A percentile compares a stretch with the other conserved stretches of the same genome.
phyloP scores from a whole-genome alignment of 2,797 vertebrate genomes.

The Rhynchonycteris naso region DNA sequence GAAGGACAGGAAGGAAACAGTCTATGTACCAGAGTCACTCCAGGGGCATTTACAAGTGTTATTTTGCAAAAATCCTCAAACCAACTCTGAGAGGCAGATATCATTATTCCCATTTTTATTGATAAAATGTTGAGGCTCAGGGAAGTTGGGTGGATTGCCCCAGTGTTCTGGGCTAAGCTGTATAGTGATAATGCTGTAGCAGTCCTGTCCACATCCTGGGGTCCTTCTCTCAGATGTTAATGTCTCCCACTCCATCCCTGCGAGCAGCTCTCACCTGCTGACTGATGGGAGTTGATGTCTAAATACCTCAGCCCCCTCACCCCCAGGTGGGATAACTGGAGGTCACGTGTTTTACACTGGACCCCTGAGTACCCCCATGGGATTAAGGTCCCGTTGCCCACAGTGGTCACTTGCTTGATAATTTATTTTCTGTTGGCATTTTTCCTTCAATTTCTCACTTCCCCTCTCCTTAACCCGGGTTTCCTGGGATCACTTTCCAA shows the following conservation, averaged over 20 bases:
- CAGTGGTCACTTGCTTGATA: not conserved
- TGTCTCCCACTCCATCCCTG: rapidly evolving
- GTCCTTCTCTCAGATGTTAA: not conserved
- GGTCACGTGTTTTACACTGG: not conserved
- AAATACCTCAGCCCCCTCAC: not conserved
- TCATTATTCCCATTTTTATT: not conserved
- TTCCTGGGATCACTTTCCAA: not conserved
- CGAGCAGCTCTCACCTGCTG: not conserved
- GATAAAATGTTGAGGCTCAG: not conserved
- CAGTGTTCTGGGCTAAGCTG: not conserved
- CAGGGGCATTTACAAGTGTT: not conserved
- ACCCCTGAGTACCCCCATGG: rapidly evolving
- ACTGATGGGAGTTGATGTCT: not conserved
- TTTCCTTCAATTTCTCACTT: not conserved
- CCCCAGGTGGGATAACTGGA: not conserved
- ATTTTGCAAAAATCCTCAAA: not conserved
- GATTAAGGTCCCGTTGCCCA: not conserved
- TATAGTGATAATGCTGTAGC: not conserved
- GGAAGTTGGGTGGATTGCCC: not conserved
- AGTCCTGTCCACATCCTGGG: not conserved
- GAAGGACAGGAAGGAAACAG: not conserved
- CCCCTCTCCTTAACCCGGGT: not conserved
- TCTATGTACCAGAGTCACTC: not conserved
- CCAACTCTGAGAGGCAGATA: not conserved
- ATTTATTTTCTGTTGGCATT: not conserved